Conservation (phyloP, 2,113 vertebrate species). For the Microcebus jonahi region DNA sequence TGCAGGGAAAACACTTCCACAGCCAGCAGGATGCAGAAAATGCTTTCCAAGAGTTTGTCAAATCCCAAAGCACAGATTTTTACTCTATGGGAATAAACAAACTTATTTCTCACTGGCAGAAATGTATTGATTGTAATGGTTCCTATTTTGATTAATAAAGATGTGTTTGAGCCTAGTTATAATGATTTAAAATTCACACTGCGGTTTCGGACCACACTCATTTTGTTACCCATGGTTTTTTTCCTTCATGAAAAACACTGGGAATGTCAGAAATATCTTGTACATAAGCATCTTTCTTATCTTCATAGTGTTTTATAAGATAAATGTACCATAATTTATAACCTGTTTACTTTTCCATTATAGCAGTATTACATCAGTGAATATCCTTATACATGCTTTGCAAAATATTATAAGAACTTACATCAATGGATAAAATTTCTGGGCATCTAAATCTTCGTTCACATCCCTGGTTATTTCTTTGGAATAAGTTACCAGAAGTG, state of each 20-base stretch:
- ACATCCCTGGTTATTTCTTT: neutral
- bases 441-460: neutral
- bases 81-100: no score
- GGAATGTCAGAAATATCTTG: neutral
- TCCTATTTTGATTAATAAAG: no score
- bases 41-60: no score
- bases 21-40: no score
- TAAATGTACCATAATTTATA: neutral
- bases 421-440: neutral
- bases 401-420: neutral
- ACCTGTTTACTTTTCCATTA: neutral
- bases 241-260: neutral
- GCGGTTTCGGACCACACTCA: neutral
- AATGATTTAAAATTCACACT: no score
- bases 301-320: neutral
- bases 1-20: no score
- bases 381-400: neutral
- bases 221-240: conserved; percentile 5
- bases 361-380: neutral
- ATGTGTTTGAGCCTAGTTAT: no score
- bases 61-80: no score
- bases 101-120: no score
- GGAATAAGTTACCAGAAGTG: neutral
- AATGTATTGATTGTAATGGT: no score
- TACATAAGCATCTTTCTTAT: neutral